Conservation (phyloP, 2,888 invertebrate genomes). For the Drosophila lutescens region DNA sequence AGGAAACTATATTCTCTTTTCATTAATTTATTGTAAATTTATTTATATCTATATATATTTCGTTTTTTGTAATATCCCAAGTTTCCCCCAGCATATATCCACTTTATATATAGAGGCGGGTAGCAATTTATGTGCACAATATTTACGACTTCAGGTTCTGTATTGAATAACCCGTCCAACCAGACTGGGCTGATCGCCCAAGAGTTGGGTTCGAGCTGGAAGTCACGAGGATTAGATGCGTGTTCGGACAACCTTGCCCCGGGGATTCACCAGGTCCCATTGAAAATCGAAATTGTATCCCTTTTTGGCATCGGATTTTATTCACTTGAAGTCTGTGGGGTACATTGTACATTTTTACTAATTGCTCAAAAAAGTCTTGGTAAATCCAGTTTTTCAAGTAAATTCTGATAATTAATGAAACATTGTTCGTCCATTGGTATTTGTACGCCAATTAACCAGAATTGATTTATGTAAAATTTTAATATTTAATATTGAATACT, state of each 20-base stretch:
- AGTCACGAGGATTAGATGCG: slow-evolving; percentile 24
- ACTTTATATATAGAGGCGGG: slow-evolving; percentile 5
- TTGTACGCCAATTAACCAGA: neutral
- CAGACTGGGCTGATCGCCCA: slow-evolving; percentile 10
- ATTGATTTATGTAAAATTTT: neutral
- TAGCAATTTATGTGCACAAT: slow-evolving; percentile 4
- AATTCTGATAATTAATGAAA: neutral
- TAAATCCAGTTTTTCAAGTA: neutral
- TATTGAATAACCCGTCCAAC: slow-evolving; percentile 39
- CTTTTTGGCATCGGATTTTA: no score
- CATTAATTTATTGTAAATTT: neutral
- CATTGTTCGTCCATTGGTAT: neutral
- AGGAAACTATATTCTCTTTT: no score
- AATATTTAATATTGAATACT: neutral
- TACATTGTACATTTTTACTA: neutral
- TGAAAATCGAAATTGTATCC: no score
- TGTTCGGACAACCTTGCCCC: slow-evolving; percentile 20
- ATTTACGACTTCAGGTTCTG: slow-evolving; percentile 43
- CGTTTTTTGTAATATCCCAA: neutral
- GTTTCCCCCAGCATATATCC: neutral
- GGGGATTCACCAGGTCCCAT: slow-evolving; percentile 16
- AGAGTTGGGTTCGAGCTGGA: slow-evolving; percentile 1
- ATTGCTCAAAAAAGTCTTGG: neutral
- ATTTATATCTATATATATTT: no score
- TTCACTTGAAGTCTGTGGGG: neutral